Evolutionary conservation across 2,888 invertebrate genomes (phyloP).

Genomic region (Ennomos erosarius): DNA sequence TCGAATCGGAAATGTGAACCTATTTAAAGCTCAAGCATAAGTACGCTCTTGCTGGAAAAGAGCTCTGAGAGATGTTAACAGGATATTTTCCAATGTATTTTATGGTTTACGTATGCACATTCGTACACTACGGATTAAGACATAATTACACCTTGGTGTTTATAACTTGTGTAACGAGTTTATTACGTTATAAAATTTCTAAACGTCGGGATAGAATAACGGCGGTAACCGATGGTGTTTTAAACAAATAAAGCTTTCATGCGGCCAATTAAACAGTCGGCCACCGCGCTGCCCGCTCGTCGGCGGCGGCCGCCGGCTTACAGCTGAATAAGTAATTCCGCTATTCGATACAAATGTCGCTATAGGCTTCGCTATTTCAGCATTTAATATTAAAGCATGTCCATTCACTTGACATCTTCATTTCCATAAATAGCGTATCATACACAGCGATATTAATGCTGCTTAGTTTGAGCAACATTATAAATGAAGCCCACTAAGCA

Average conservation of each 20-base stretch:
- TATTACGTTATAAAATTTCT: slow-evolving; percentile 27
- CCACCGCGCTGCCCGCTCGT: slow-evolving; percentile 37
- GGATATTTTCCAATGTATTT: slow-evolving; percentile 19
- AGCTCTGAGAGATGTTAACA: slow-evolving; percentile 17
- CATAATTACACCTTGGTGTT: slow-evolving; percentile 13
- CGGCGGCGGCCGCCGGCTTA: slow-evolving; percentile 44
- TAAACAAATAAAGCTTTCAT: slow-evolving; percentile 59
- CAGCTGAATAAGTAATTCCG: slow-evolving; percentile 54
- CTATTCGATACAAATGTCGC: slow-evolving; percentile 39
- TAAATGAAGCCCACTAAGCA: slow-evolving; percentile 7
- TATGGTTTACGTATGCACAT: slow-evolving; percentile 10
- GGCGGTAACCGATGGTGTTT: slow-evolving; percentile 43
- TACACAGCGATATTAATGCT: slow-evolving; percentile 1
- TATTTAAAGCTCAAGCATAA: slow-evolving; percentile 60
- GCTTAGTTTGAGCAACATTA: slow-evolving; percentile 7
- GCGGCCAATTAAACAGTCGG: slow-evolving; percentile 53
- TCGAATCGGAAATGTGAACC: slow-evolving; percentile 63
- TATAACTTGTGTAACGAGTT: slow-evolving; percentile 17
- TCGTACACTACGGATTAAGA: slow-evolving; percentile 11
- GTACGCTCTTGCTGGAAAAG: slow-evolving; percentile 37
- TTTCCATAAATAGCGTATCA: slow-evolving; percentile 12
- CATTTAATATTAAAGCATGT: slow-evolving; percentile 35
- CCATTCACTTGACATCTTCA: slow-evolving; percentile 25
- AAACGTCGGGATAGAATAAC: slow-evolving; percentile 25
- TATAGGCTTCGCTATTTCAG: slow-evolving; percentile 28